Base-by-base conservation (phyloP, 2,113 vertebrate genomes). In the Hyaena hyaena region DNA sequence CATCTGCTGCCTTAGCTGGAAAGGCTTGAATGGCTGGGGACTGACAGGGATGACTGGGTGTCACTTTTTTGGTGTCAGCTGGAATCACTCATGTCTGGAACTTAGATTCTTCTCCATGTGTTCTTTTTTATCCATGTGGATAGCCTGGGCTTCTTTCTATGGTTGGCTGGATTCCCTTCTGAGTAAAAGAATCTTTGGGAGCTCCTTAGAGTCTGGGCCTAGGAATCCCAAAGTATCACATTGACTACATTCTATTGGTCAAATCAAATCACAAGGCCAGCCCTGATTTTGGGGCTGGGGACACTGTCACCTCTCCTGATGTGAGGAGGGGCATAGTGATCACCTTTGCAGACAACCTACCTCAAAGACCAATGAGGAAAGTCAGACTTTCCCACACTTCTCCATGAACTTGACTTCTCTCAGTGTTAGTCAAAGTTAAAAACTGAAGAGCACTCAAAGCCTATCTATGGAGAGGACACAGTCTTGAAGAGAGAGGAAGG, bases 21-120 rank as follows among this genome's bases (percentile, higher is more conserved):
- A 63, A 0, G 31, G 43, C 11, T 8, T 24, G 39, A 33, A 39
- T 0, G 35, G 24, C 35, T n/a, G 4, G 15, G 15, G 23, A 24
- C 84, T 58, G 61, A 31, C 31, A 26, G 39, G 14, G 26, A 53
- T 39, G 14, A 76, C 14, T 23, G 33, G 66, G 24, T 1, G n/a
- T 84, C 31, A 4, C 35, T 84, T 21, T 45, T 10, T 58, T 33
- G 31, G 55, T 53, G 14, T 68, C 2, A 11, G 58, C 50, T 61
- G 28, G 53, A 73, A 21, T 35, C 45, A 74, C 35, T 73, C 35
- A 10, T 6, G 10, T 55, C 73, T 33, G 48, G 68, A 81, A 21
- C 11, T n/a, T 35, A 28, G 31, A 16, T 61, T 68, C 16, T 76
- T 17, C 21, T 74, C 26, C 10, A 15, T 4, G 19, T 53, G 11